Conservation (phyloP, 2,888 invertebrate genomes). For the Chaitophorus viminalis region DNA sequence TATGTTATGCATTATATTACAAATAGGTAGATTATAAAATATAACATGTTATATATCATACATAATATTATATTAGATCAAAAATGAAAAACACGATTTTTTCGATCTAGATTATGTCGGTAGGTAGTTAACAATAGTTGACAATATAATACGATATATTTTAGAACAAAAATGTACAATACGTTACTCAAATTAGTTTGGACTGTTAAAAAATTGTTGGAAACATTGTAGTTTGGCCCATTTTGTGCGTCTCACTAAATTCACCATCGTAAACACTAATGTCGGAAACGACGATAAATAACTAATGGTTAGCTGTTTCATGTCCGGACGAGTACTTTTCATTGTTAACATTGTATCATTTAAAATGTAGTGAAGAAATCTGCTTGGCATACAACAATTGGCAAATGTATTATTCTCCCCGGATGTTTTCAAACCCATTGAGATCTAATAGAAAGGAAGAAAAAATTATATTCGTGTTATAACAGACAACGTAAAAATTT, state of each 20-base stretch:
- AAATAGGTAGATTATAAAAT: too few species aligned
- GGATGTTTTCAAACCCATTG: not conserved
- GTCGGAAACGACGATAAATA: constrained; percentile 20
- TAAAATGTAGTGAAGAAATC: constrained; percentile 9
- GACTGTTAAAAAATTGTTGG: not conserved
- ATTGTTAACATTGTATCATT: not conserved
- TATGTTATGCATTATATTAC: too few species aligned
- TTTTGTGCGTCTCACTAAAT: not conserved
- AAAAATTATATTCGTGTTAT: too few species aligned
- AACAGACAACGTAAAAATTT: too few species aligned
- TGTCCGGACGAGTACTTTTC: not conserved
- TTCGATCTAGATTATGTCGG: too few species aligned
- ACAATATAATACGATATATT: too few species aligned
- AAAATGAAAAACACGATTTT: too few species aligned
- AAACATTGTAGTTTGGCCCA: constrained; percentile 11
- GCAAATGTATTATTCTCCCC: not conserved
- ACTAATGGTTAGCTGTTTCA: not conserved
- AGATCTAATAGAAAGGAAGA: not conserved
- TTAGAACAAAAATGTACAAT: too few species aligned
- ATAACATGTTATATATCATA: too few species aligned
- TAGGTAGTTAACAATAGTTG: too few species aligned
- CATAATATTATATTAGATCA: too few species aligned
- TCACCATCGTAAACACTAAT: not conserved
- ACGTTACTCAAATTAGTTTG: not conserved
- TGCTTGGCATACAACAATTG: constrained; percentile 21